A percentile compares a stretch with the other conserved stretches of the same genome.
These are phyloP conservation scores for Heterocephalus glaber DNA, from an alignment of 2,113 vertebrate species.

Conservation along the genomic window DNA sequence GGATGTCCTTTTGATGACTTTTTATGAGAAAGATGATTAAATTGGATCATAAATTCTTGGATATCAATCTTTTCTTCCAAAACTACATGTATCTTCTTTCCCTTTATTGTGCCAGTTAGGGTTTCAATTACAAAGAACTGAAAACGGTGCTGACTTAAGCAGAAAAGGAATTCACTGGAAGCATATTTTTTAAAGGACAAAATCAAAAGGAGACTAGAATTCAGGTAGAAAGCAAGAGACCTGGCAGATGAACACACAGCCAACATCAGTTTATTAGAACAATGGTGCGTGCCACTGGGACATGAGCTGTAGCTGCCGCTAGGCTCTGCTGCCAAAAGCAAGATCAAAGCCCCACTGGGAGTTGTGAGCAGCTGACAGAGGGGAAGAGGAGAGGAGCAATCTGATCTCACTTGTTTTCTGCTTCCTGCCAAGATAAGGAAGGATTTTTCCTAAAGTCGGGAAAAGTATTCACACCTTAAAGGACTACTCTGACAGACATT, in stretches of 20 bases:
- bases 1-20: not conserved
- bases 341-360: not conserved
- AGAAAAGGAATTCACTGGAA: not conserved
- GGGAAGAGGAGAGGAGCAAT: not conserved
- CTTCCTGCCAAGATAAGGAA: slow-evolving; percentile 19
- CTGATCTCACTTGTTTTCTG: not conserved
- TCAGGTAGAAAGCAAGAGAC: not conserved
- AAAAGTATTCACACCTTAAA: not conserved
- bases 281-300: not conserved
- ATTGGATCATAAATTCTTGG: not conserved
- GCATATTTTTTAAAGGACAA: not conserved
- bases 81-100: not conserved
- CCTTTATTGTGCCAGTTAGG: not conserved
- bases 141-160: not conserved
- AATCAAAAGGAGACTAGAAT: not conserved
- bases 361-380: not conserved
- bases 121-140: not conserved
- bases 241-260: not conserved
- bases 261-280: not conserved
- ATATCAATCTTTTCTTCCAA: not conserved
- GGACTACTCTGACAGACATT: not conserved
- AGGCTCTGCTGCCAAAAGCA: not conserved
- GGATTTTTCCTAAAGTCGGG: not conserved
- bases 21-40: not conserved
- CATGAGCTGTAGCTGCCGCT: not conserved